phyloP scores from a whole-genome alignment of 2,888 invertebrate genomes.

The Athrips mouffetella region DNA sequence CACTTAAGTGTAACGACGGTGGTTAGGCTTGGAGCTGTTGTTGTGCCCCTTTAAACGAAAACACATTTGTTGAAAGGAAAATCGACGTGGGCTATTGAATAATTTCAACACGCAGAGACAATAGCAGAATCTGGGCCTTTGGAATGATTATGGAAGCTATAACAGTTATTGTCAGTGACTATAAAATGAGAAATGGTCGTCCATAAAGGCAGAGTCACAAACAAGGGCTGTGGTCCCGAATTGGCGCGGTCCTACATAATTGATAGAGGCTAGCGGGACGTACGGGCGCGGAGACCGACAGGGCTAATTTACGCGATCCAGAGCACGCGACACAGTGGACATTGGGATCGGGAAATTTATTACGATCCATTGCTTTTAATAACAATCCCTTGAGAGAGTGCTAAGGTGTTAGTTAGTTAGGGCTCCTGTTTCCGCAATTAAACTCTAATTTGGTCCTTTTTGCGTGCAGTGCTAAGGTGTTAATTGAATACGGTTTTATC shows the following conservation, averaged over 20 bases:
- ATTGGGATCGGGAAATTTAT: slow-evolving; percentile 45
- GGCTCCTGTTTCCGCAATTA: too few species aligned
- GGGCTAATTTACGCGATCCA: slow-evolving; percentile 51
- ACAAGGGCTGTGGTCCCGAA: slow-evolving; percentile 42
- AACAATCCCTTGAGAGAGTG: slow-evolving; percentile 34
- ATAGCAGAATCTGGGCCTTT: not conserved
- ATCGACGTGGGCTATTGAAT: not conserved
- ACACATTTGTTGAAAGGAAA: slow-evolving; percentile 2
- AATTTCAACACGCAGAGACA: not conserved
- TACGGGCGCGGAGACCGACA: slow-evolving; percentile 42
- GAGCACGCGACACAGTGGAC: slow-evolving; percentile 21
- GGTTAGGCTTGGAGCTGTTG: slow-evolving; percentile 16
- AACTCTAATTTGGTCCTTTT: too few species aligned
- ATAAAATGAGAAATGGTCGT: slow-evolving; percentile 37
- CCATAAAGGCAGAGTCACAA: slow-evolving; percentile 44
- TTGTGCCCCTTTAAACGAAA: not conserved
- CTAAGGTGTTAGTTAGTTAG: slow-evolving; percentile 32
- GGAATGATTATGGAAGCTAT: not conserved
- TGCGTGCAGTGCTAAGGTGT: slow-evolving; percentile 39
- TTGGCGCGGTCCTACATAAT: slow-evolving; percentile 56
- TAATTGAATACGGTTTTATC: slow-evolving; percentile 22
- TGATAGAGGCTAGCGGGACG: slow-evolving; percentile 54
- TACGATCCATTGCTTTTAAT: slow-evolving; percentile 47
- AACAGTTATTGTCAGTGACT: slow-evolving; percentile 13
- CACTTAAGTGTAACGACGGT: slow-evolving; percentile 24